Base-by-base conservation (phyloP, 2,888 invertebrate species). In the Sinelater perroti region DNA sequence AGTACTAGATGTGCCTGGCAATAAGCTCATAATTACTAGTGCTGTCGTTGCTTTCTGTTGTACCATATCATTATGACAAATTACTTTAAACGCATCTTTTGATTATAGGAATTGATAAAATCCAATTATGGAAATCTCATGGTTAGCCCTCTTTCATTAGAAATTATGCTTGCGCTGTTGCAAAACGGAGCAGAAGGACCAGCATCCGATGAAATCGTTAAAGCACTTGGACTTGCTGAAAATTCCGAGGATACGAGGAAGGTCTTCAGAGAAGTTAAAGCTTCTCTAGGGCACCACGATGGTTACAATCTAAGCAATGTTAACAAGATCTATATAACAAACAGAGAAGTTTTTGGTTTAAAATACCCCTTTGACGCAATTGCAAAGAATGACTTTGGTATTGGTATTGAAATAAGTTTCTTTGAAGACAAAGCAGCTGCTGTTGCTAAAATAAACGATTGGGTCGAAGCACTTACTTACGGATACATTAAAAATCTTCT, bases 101-200 rank as follows among this genome's bases (percentile, higher is more conserved):
- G n/a, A n/a, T n/a, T n/a, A n/a, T n/a, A 24, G 24, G 24, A 24
- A 24, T 24, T 24, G 24, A 4, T 24, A 6, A 24, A 24, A 24
- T 4, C 7, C 7, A 24, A 4, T 7, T 6, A 7, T 24, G 66
- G 65, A 13, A 75, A 73, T 56, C 61, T 76, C 30, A 56, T 77
- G 16, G 64, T 72, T 35, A 72, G 73, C 40, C 76, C 77, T 1
- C 58, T 76, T 3, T 75, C 75, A 1, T 70, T 70, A 3, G 69
- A 74, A 64, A 68, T 68, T 3, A 67, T 75, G 3, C 61, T 78
- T 33, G 73, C 75, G 3, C 61, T 77, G 2, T 63, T 70, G 0
- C 57, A 68, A 13, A 65, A 68, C 7, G 78, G 76, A 0, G 73
- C 76, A 4, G 69, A 63, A 51, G 74, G 71, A 1, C 56, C 61